These are phyloP conservation scores for Ceyx erithaca DNA, from an alignment of 2,797 vertebrate genomes.

Conservation along the genomic window DNA sequence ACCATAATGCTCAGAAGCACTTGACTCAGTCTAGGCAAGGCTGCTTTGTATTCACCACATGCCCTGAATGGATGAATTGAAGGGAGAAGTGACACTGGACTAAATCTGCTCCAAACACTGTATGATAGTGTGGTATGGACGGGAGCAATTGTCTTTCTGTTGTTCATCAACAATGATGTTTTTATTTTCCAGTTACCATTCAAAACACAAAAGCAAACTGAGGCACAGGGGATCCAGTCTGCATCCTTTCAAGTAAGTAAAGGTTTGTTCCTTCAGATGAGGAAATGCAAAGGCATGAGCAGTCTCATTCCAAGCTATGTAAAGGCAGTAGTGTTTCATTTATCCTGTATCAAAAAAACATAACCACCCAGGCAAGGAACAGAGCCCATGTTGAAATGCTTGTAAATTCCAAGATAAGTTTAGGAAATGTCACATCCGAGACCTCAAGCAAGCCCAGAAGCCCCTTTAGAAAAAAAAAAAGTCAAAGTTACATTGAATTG, in stretches of 20 bases:
- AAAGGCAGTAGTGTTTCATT: background rate
- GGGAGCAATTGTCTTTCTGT: background rate
- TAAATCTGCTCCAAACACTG: background rate
- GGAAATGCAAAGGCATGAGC: background rate
- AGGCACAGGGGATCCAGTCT: conserved; percentile 82
- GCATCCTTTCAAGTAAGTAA: conserved; percentile 92
- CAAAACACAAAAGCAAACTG: conserved; percentile 89
- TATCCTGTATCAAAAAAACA: background rate
- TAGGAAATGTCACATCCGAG: background rate
- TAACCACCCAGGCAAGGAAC: background rate
- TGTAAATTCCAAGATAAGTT: background rate
- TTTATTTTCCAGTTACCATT: conserved; percentile 84
- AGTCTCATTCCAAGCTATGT: background rate
- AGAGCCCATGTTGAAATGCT: background rate
- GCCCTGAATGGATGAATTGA: background rate
- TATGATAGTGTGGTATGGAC: background rate
- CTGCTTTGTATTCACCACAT: background rate
- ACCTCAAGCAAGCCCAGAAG: background rate
- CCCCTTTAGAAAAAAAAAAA: no score
- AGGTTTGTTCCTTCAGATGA: background rate
- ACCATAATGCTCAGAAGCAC: fast-evolving
- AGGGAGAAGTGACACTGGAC: background rate
- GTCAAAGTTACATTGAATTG: background rate
- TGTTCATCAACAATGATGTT: background rate
- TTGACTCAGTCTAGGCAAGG: fast-evolving